Percentiles rank a stretch among this genome's conserved stretches.
Evolutionary conservation across 2,888 invertebrate species (phyloP).

Genomic region (Acleris laterana): DNA sequence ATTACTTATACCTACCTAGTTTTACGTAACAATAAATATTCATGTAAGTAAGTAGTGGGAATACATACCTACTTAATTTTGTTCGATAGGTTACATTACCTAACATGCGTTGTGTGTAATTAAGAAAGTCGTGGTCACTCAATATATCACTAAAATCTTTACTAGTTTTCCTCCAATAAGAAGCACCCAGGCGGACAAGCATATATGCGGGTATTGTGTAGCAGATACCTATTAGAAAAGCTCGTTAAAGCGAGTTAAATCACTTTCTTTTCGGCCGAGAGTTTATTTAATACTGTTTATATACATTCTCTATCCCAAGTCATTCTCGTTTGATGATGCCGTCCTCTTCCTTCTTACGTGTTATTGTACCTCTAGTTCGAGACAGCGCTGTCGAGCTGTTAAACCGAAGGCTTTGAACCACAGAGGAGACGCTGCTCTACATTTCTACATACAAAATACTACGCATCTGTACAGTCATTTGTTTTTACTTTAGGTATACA

Average conservation of each 20-base stretch:
- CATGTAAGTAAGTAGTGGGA: no score
- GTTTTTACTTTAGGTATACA: neutral
- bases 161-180: neutral
- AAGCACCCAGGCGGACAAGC: neutral
- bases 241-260: conserved; percentile 60
- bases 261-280: conserved; percentile 69
- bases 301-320: conserved; percentile 14
- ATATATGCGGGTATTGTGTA: conserved; percentile 2
- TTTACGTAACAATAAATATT: no score
- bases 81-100: no score
- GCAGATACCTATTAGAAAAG: conserved; percentile 43
- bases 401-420: conserved; percentile 25
- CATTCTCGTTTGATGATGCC: conserved; percentile 17
- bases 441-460: conserved; percentile 55
- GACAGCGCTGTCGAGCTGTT: conserved; percentile 56
- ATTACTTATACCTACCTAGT: no score
- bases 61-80: no score
- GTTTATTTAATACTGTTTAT: conserved; percentile 9
- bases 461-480: conserved; percentile 35
- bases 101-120: no score
- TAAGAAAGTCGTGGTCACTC: no score
- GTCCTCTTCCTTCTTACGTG: conserved; percentile 18
- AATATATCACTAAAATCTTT: no score
- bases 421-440: conserved; percentile 53
- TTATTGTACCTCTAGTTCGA: conserved; percentile 9